Percentiles rank a stretch among this genome's conserved stretches.
These are phyloP conservation scores for Ageneiosus marmoratus DNA, from an alignment of 2,113 vertebrate species.

Conservation along the genomic window DNA sequence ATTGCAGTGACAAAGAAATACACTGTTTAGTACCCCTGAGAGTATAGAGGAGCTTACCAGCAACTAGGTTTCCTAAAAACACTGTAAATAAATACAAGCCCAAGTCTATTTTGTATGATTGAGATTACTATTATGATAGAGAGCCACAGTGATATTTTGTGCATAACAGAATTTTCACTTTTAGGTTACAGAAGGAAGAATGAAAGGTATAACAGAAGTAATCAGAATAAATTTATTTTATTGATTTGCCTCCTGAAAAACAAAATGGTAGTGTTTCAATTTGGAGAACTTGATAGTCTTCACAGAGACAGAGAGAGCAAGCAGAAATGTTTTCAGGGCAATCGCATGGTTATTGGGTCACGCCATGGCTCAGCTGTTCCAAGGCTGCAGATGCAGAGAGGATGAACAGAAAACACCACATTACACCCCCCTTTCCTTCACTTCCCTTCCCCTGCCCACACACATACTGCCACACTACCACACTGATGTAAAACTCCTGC, in stretches of 20 bases:
- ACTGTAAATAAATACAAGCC: background rate
- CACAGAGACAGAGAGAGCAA: slow-evolving; percentile 5
- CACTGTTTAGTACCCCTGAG: background rate
- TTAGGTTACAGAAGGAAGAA: background rate
- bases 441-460: background rate
- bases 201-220: background rate
- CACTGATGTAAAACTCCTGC: slow-evolving; percentile 23
- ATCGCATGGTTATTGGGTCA: slow-evolving; percentile 33
- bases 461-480: slow-evolving; percentile 5
- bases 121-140: background rate
- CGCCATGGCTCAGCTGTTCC: slow-evolving; percentile 9
- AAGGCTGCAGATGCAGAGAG: slow-evolving; percentile 15
- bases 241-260: slow-evolving; percentile 14
- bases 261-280: background rate
- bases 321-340: slow-evolving; percentile 31
- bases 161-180: background rate
- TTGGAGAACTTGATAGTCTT: background rate
- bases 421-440: background rate
- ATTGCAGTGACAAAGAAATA: background rate
- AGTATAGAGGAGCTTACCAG: background rate
- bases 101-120: background rate
- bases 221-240: background rate
- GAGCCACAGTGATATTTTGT: background rate
- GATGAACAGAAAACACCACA: background rate
- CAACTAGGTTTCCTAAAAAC: background rate